Evolutionary conservation across 2,113 vertebrate genomes (phyloP), one percentile per base, ranked within the genome.

Genomic region (Urocolius indicus): DNA sequence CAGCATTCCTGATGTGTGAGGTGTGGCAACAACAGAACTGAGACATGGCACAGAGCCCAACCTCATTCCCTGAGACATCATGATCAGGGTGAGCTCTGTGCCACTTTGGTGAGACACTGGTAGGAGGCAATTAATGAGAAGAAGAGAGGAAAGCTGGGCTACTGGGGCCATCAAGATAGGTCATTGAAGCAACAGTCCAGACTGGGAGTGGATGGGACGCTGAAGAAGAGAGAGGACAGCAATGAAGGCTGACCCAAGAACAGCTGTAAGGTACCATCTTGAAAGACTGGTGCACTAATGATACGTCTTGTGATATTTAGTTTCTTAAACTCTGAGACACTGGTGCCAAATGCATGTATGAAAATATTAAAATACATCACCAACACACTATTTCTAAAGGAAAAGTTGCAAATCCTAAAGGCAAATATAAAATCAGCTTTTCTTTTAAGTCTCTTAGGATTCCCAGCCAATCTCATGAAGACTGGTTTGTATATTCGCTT

Each of bases 1-100:
- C 52, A 66, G 51, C 92, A 88, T 88, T 96, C 93, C 88, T 93
- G 63, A 36, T 51, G 43, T 20, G 22, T 67, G 79, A 93, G 68
- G 59, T 67, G 63, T 32, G 84, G 46, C 59, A 85, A 29, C 43
- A 84, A 34, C 19, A 51, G 58, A 67, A 51, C 38, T 62, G 54
- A 94, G 63, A 69, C 0, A 3, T 24, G 88, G 51, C 85, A 66
- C 0, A 0, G 67, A 77, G 88, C 72, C 72, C 82, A 77, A 22
- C 36, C 20, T 82, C 63, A 27, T 52, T 78, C 19, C 26, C 66
- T 22, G 43, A 77, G 46, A 65, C 22, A 8, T 24, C 6, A 2
- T 10, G 9, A 51, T 36, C 9, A 41, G 23, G 41, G 34, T 78
- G 58, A 93, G 66, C 24, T 36, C 36, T 32, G 11, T 15, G 49